These are phyloP conservation scores for Acipenser transmontanus DNA, from an alignment of 2,797 vertebrate species.

Conservation along the genomic window DNA sequence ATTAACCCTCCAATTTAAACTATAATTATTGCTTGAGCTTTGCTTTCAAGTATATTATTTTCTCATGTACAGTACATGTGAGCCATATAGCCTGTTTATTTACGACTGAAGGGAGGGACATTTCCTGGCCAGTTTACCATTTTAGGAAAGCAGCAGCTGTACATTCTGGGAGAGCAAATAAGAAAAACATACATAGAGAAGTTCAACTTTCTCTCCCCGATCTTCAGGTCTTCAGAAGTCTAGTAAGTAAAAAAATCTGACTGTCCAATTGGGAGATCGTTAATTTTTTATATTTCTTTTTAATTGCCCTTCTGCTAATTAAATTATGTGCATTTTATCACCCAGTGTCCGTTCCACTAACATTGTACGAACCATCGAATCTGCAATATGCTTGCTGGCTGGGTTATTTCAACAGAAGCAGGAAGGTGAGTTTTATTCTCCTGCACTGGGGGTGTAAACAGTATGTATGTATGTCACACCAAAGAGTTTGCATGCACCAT, in stretches of 20 bases:
- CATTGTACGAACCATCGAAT: conserved; percentile 87
- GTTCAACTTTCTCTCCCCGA: conserved; percentile 65
- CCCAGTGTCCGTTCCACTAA: conserved; percentile 86
- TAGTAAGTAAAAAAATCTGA: conserved; percentile 67
- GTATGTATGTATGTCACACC: no score
- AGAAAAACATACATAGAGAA: conserved; percentile 77
- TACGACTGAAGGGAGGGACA: conserved; percentile 70
- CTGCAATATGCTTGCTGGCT: conserved; percentile 83
- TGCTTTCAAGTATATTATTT: no score
- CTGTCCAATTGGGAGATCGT: no score
- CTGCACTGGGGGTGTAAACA: no score
- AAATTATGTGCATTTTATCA: conserved; percentile 15
- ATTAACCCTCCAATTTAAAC: no score
- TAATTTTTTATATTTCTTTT: no score
- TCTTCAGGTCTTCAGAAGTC: conserved; percentile 74
- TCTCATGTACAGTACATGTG: no score
- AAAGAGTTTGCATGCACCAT: no score
- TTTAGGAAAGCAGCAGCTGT: conserved; percentile 89
- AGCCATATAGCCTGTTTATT: neutral
- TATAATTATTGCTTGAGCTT: no score
- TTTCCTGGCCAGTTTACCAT: conserved; percentile 84
- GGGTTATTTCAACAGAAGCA: conserved; percentile 84
- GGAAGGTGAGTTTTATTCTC: conserved; percentile 58
- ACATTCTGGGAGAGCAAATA: conserved; percentile 75
- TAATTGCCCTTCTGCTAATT: no score